These are phyloP conservation scores for Trematomus bernacchii DNA, from an alignment of 2,797 vertebrate species.

Conservation along the genomic window DNA sequence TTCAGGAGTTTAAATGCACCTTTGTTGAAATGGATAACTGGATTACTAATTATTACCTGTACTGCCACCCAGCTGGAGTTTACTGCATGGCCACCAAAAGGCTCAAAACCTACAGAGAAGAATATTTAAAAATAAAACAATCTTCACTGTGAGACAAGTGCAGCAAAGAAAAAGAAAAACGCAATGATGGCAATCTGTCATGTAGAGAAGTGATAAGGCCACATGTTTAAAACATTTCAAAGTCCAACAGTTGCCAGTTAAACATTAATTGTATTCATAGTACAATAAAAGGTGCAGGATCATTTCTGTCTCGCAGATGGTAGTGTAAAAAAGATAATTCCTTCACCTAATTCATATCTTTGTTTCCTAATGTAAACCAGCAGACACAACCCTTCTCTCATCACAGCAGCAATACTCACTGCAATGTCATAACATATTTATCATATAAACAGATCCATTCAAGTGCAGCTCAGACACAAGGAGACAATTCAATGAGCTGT, in stretches of 20 bases:
- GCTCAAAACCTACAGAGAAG: slow-evolving; percentile 90
- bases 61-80: slow-evolving; percentile 98
- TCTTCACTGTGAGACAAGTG: background rate
- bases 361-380: background rate
- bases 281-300: background rate
- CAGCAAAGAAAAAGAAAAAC: background rate
- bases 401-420: background rate
- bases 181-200: slow-evolving; percentile 18
- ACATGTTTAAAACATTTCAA: slow-evolving; percentile 22
- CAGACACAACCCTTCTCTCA: background rate
- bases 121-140: background rate
- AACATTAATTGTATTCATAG: slow-evolving; percentile 48
- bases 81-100: slow-evolving; percentile 92
- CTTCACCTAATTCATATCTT: background rate
- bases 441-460: background rate
- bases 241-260: slow-evolving; percentile 74
- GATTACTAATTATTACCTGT: slow-evolving; percentile 89
- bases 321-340: background rate
- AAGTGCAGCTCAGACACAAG: slow-evolving; percentile 15
- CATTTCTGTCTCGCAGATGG: background rate
- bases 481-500: slow-evolving; percentile 1
- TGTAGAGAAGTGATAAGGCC: background rate
- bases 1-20: background rate
- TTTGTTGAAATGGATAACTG: slow-evolving; percentile 9
- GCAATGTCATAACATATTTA: background rate